These are phyloP conservation scores for Ceyx cyanopectus DNA, from an alignment of 2,113 vertebrate species.

Conservation along the genomic window DNA sequence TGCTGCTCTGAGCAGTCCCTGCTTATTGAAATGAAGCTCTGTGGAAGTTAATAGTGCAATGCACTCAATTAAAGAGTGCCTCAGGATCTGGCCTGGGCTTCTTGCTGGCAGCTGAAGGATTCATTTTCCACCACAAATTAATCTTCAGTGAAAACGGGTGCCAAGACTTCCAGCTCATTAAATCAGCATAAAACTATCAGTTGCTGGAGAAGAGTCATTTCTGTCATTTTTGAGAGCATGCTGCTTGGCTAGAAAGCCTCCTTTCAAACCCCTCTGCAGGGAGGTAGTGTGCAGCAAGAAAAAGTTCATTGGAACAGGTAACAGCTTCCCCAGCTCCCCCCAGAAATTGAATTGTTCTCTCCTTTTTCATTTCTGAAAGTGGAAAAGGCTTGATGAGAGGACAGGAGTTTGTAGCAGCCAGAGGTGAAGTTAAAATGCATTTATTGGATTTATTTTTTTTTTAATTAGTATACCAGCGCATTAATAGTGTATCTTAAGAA, in stretches of 20 bases:
- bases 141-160: background rate
- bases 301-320: background rate
- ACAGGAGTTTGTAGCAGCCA: background rate
- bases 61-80: background rate
- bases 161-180: background rate
- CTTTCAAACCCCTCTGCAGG: background rate
- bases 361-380: background rate
- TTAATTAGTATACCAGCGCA: background rate
- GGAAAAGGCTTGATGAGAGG: background rate
- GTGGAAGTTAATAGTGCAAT: background rate
- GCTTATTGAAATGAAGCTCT: background rate
- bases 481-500: background rate
- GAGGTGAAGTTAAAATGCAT: accelerated
- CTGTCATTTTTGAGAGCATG: accelerated
- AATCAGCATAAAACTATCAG: background rate
- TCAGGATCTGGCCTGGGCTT: background rate
- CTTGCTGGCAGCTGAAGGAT: background rate
- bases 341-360: background rate
- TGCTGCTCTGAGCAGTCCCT: background rate
- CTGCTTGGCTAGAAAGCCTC: background rate
- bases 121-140: background rate
- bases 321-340: background rate
- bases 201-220: background rate
- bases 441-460: too few relatives aligned
- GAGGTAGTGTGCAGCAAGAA: background rate